Conservation (phyloP, 2,113 vertebrate genomes). For the Cyanoliseus patagonus region DNA sequence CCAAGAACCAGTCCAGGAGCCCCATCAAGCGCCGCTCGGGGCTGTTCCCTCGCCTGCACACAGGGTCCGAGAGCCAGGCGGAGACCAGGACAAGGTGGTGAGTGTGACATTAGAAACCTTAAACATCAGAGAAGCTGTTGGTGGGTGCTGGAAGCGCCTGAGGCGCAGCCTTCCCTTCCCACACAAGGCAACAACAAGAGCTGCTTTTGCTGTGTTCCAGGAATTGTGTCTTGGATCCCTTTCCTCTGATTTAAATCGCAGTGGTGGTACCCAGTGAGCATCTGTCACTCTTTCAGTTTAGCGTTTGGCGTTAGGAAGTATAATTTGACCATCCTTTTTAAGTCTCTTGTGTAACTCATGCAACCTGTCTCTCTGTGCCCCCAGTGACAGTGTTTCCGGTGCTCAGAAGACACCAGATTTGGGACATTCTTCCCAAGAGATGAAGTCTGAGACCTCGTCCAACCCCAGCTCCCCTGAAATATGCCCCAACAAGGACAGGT, state of each 20-base stretch:
- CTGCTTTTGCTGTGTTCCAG: fast-evolving
- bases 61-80: slow-evolving; percentile 82
- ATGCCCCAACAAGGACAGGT: slow-evolving; percentile 90
- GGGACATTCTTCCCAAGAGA: slow-evolving; percentile 84
- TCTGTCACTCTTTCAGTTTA: background rate
- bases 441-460: slow-evolving; percentile 86
- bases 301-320: background rate
- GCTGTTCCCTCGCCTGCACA: slow-evolving; percentile 91
- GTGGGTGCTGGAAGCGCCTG: background rate
- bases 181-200: background rate
- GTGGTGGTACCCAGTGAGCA: background rate
- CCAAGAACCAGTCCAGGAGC: slow-evolving; percentile 89
- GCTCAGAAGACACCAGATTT: slow-evolving; percentile 85
- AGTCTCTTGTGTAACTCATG: fast-evolving
- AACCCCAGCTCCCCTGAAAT: slow-evolving; percentile 96
- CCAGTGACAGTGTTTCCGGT: slow-evolving; percentile 81
- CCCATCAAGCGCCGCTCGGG: slow-evolving; percentile 91
- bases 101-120: background rate
- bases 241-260: background rate
- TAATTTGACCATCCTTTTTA: background rate
- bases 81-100: slow-evolving; percentile 86
- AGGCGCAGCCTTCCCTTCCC: background rate
- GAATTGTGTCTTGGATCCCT: background rate
- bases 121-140: background rate
- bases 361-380: background rate